phyloP scores from a whole-genome alignment of 30 jellyfish, hydroid and myxozoan species.

The Turritopsis rubra region DNA sequence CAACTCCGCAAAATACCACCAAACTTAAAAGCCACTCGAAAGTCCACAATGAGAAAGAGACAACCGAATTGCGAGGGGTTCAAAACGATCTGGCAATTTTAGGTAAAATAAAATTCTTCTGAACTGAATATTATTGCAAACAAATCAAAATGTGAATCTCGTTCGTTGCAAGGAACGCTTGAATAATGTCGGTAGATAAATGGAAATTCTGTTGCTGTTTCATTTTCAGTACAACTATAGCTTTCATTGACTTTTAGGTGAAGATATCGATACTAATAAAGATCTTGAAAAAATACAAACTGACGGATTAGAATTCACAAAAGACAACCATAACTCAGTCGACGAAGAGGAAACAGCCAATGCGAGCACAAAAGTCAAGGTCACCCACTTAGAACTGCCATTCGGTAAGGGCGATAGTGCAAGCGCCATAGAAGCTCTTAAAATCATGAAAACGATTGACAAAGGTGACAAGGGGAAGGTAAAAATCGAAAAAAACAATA shows the following conservation, averaged over 20 bases:
- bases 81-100: slow-evolving; percentile 18
- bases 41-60: neutral
- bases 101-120: neutral
- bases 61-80: neutral
- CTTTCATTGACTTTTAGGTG: neutral
- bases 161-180: too few relatives aligned
- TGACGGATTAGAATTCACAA: neutral
- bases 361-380: slow-evolving; percentile 26
- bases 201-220: too few relatives aligned
- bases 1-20: neutral
- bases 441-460: slow-evolving; percentile 6
- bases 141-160: too few relatives aligned
- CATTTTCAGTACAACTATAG: neutral
- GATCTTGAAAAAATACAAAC: neutral
- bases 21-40: neutral
- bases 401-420: slow-evolving; percentile 20
- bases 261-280: neutral
- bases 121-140: neutral
- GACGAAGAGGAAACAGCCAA: slow-evolving; percentile 1
- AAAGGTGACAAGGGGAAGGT: slow-evolving; percentile 14
- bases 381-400: slow-evolving; percentile 33
- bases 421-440: slow-evolving; percentile 29
- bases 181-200: too few relatives aligned
- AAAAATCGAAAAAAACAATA: slow-evolving; percentile 11
- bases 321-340: neutral